phyloP scores from a whole-genome alignment of 2,888 invertebrate genomes.

The Brachypalpus laphriformis region DNA sequence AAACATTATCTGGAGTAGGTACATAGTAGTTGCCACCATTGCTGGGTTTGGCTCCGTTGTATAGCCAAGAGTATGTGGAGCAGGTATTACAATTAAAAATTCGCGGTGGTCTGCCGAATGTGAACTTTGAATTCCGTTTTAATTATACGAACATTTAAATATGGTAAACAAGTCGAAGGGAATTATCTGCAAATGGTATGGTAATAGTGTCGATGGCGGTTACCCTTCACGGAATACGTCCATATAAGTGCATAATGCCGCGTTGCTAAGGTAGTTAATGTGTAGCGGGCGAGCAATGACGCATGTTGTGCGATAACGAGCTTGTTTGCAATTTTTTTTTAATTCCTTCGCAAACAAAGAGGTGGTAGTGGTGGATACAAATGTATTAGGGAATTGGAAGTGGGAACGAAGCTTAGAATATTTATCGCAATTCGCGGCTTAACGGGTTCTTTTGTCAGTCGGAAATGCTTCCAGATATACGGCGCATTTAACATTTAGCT shows the following conservation, averaged over 20 bases:
- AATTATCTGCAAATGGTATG: constrained; percentile 63
- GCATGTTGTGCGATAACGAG: constrained; percentile 56
- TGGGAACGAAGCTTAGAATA: no score
- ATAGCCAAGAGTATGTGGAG: not conserved
- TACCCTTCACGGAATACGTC: constrained; percentile 20
- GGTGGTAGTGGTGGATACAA: no score
- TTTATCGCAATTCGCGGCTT: no score
- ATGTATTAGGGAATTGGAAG: no score
- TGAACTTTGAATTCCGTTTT: constrained; percentile 71
- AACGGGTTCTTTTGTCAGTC: no score
- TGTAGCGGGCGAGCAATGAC: constrained; percentile 36
- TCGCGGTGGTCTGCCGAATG: constrained; percentile 63
- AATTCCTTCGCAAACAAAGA: not conserved
- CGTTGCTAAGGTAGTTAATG: not conserved
- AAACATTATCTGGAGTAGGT: constrained; percentile 6
- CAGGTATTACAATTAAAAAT: constrained; percentile 53
- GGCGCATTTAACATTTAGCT: no score
- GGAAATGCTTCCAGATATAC: no score
- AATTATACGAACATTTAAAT: constrained; percentile 70
- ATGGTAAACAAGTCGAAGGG: constrained; percentile 65
- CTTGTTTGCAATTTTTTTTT: constrained; percentile 10
- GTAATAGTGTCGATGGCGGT: constrained; percentile 53
- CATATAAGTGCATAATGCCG: constrained; percentile 18
- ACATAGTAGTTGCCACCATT: constrained; percentile 21
- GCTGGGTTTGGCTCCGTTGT: not conserved